Evolutionary conservation across 2,113 vertebrate species (phyloP).

Genomic region (Labeo rohita): DNA sequence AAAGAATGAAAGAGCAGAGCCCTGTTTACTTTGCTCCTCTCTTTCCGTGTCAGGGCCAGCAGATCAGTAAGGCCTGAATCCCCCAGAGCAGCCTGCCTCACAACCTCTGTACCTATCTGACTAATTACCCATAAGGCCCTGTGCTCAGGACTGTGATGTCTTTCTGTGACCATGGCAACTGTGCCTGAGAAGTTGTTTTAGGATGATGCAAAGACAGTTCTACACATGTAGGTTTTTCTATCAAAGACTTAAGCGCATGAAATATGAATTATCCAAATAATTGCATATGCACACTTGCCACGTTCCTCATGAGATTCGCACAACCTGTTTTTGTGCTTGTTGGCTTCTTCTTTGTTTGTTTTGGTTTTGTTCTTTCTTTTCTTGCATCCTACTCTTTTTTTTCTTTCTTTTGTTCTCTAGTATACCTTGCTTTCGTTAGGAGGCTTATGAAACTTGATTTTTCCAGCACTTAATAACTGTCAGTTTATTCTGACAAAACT

Average conservation of each 20-base stretch:
- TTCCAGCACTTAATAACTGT: constrained; percentile 23
- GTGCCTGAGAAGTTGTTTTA: constrained; percentile 6
- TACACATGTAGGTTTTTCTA: background rate
- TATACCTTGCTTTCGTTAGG: background rate
- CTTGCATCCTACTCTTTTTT: background rate
- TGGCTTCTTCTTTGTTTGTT: constrained; percentile 22
- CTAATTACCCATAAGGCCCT: constrained; percentile 39
- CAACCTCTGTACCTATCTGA: background rate
- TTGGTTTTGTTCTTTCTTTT: constrained; percentile 26
- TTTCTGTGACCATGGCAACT: constrained; percentile 20
- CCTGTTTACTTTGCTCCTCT: constrained; percentile 21
- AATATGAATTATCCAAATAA: constrained; percentile 37
- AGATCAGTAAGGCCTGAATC: constrained; percentile 25
- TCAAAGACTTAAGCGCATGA: constrained; percentile 24
- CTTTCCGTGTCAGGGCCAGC: constrained; percentile 15
- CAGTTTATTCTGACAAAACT: constrained; percentile 1
- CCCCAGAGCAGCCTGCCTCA: background rate
- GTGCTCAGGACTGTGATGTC: constrained; percentile 4
- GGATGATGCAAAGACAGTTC: constrained; percentile 31
- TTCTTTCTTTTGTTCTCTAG: constrained; percentile 9
- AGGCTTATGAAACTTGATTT: background rate
- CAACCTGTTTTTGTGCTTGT: constrained; percentile 41
- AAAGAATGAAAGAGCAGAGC: constrained; percentile 27
- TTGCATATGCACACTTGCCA: constrained; percentile 25
- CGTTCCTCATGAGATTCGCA: background rate